Percentiles rank a stretch among this genome's conserved stretches.
Evolutionary conservation across 2,888 invertebrate genomes (phyloP).

Genomic region (Tinea trinotella): DNA sequence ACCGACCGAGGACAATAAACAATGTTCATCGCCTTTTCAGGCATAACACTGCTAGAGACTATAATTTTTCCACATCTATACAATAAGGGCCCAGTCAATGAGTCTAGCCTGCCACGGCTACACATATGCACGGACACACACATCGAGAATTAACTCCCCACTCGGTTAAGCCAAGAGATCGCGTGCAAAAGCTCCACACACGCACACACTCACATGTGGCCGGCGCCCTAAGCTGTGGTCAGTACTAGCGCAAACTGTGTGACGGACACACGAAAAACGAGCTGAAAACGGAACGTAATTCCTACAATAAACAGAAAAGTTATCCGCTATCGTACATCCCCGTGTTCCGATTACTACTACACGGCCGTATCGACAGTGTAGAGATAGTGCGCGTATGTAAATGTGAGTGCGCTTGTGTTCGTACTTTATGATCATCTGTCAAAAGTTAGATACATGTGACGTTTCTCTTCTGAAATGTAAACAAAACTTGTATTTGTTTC

Average conservation of each 20-base stretch:
- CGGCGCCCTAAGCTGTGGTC: constrained; percentile 72
- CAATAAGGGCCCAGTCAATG: constrained; percentile 72
- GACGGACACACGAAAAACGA: constrained; percentile 72
- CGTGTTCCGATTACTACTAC: neutral
- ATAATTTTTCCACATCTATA: constrained; percentile 73
- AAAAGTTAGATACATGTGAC: constrained; percentile 67
- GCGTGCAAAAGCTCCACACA: constrained; percentile 71
- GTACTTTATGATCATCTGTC: constrained; percentile 66
- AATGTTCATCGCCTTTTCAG: constrained; percentile 62
- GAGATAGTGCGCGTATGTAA: constrained; percentile 46
- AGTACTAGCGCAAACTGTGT: constrained; percentile 71
- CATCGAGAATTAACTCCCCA: constrained; percentile 41
- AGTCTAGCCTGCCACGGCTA: constrained; percentile 69
- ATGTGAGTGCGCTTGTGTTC: constrained; percentile 57
- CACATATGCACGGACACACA: constrained; percentile 59
- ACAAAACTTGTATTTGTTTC: constrained; percentile 49
- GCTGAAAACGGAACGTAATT: constrained; percentile 60
- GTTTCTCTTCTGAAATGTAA: constrained; percentile 66
- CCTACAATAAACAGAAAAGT: constrained; percentile 2
- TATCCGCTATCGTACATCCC: constrained; percentile 6
- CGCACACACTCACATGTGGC: constrained; percentile 57
- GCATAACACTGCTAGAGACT: constrained; percentile 61
- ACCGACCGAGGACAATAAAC: constrained; percentile 51
- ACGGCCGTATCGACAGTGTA: neutral
- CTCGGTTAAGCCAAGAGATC: constrained; percentile 62